A percentile compares a stretch with the other conserved stretches of the same genome.
Evolutionary conservation across 2,113 vertebrate species (phyloP).

Genomic region (Alces alces): DNA sequence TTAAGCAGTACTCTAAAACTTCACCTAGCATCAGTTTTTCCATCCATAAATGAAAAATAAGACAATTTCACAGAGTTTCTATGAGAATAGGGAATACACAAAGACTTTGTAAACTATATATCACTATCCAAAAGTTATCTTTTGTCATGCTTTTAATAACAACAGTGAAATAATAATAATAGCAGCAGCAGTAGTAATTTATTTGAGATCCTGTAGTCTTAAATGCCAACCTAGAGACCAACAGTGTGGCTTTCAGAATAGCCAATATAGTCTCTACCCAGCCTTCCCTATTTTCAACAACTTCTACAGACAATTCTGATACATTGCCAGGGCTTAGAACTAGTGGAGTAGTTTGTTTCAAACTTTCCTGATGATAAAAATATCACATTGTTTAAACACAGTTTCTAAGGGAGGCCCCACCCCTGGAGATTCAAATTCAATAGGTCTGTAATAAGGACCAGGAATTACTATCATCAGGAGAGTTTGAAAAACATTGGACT

Average conservation of each 20-base stretch:
- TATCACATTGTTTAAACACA: not conserved
- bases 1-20: not conserved
- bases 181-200: not conserved
- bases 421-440: not conserved
- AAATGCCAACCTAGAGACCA: not conserved
- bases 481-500: not conserved
- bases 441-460: not conserved
- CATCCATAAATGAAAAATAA: not conserved
- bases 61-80: not conserved
- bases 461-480: not conserved
- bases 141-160: not conserved
- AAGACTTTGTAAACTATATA: not conserved
- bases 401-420: not conserved
- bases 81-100: not conserved
- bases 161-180: not conserved
- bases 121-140: not conserved
- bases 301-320: not conserved
- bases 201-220: not conserved
- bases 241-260: not conserved
- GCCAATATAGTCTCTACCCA: not conserved
- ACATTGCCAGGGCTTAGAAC: not conserved
- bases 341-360: not conserved
- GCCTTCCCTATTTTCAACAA: not conserved
- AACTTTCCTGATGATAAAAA: not conserved
- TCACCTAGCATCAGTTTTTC: not conserved